A percentile compares a stretch with the other conserved stretches of the same genome.
Conservation (phyloP, 2,888 invertebrate genomes). For the Notodonta ziczac region DNA sequence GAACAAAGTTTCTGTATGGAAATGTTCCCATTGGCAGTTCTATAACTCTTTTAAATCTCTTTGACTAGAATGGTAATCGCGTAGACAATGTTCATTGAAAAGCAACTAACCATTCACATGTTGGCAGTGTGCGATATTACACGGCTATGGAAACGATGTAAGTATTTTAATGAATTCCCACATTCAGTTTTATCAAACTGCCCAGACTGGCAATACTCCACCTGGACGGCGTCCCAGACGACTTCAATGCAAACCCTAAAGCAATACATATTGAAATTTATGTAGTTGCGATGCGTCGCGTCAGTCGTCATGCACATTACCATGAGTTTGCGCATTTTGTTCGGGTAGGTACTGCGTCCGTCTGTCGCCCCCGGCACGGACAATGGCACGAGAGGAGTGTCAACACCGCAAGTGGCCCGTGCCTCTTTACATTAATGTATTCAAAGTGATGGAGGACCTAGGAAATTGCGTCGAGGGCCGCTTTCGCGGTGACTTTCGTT, state of each 20-base stretch:
- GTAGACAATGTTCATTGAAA: too few relatives aligned
- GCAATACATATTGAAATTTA: conserved; percentile 25
- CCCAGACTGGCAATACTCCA: neutral
- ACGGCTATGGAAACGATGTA: too few relatives aligned
- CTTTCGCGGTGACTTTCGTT: conserved; percentile 21
- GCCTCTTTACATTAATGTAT: conserved; percentile 30
- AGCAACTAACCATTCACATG: too few relatives aligned
- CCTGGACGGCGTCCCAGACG: neutral
- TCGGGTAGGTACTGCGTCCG: conserved; percentile 2
- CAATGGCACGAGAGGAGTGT: conserved; percentile 47
- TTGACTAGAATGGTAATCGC: too few relatives aligned
- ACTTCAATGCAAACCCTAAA: neutral
- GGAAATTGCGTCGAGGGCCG: conserved; percentile 10
- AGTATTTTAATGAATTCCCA: neutral
- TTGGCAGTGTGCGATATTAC: too few relatives aligned
- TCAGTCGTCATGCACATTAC: conserved; percentile 36
- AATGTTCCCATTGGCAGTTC: too few relatives aligned
- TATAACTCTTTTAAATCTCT: too few relatives aligned
- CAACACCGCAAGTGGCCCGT: conserved; percentile 40
- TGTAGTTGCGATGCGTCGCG: conserved; percentile 15
- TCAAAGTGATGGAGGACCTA: conserved; percentile 18
- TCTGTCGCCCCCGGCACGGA: conserved; percentile 9
- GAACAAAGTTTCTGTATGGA: too few relatives aligned
- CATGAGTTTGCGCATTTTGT: conserved; percentile 32
- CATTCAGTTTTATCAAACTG: neutral